Evolutionary conservation across 2,888 invertebrate genomes (phyloP).

Genomic region (Acholoe squamosa): DNA sequence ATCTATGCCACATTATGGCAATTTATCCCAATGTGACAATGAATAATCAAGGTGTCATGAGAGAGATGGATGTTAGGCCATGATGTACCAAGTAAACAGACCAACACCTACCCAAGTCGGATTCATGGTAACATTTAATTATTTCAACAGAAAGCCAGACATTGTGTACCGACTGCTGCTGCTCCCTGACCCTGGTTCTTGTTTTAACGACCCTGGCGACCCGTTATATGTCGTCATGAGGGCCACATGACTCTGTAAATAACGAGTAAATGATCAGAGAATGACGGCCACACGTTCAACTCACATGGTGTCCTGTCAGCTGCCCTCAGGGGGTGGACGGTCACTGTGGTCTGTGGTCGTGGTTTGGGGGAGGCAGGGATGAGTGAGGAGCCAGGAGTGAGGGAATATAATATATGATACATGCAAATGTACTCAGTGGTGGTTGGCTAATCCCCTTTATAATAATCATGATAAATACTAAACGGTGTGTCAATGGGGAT

Average conservation of each 20-base stretch:
- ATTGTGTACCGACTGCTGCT: background rate
- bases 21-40: no score
- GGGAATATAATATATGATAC: no score
- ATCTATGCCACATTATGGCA: no score
- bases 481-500: no score
- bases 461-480: no score
- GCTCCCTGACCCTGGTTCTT: background rate
- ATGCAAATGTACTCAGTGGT: no score
- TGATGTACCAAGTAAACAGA: background rate
- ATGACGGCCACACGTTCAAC: background rate
- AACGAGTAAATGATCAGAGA: background rate
- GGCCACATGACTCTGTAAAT: constrained; percentile 16
- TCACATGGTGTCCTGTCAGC: background rate
- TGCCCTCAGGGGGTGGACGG: background rate
- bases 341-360: background rate
- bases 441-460: no score
- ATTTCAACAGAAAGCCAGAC: constrained; percentile 2
- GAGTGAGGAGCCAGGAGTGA: background rate
- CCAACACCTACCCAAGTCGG: no score
- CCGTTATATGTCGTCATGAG: constrained; percentile 11
- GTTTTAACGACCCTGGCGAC: background rate
- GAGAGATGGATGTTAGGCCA: no score
- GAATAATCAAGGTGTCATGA: no score
- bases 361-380: background rate
- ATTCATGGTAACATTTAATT: background rate